Evolutionary conservation across 2,113 vertebrate genomes (phyloP).

Genomic region (Periophthalmodon schlosseri): DNA sequence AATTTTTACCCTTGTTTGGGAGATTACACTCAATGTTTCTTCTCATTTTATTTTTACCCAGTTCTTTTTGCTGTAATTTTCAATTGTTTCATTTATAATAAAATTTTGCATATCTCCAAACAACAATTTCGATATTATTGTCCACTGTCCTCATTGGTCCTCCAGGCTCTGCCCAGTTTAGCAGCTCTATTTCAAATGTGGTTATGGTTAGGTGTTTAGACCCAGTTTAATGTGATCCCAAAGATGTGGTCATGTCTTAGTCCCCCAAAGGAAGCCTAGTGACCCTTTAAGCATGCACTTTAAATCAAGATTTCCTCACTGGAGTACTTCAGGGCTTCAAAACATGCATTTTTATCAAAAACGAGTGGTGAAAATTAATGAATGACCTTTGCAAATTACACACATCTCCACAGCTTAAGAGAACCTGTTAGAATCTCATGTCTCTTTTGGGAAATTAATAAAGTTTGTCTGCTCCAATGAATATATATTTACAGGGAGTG

Average conservation of each 20-base stretch:
- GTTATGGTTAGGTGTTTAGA: no score
- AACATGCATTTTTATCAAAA: conserved; percentile 35
- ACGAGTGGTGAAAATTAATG: conserved; percentile 34
- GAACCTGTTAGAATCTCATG: conserved; percentile 16
- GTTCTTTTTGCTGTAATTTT: no score
- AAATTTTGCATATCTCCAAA: no score
- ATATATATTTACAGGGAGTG: conserved; percentile 15
- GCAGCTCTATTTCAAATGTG: no score
- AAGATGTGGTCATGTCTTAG: conserved; percentile 37
- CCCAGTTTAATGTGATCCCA: conserved; percentile 52
- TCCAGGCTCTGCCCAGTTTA: no score
- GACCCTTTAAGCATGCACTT: conserved; percentile 49
- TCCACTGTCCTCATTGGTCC: no score
- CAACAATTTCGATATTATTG: no score
- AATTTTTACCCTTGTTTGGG: no score
- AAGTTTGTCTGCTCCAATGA: background rate
- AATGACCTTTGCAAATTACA: conserved; percentile 44
- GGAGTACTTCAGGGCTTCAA: conserved; percentile 27
- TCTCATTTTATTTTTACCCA: no score
- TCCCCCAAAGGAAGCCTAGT: conserved; percentile 38
- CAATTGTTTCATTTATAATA: no score
- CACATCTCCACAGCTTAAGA: conserved; percentile 8
- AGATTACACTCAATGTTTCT: no score
- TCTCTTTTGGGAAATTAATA: conserved; percentile 20
- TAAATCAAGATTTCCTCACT: conserved; percentile 42